Base-by-base conservation (phyloP, 1,140 invertebrate species). In the Anastrepha obliqua region DNA sequence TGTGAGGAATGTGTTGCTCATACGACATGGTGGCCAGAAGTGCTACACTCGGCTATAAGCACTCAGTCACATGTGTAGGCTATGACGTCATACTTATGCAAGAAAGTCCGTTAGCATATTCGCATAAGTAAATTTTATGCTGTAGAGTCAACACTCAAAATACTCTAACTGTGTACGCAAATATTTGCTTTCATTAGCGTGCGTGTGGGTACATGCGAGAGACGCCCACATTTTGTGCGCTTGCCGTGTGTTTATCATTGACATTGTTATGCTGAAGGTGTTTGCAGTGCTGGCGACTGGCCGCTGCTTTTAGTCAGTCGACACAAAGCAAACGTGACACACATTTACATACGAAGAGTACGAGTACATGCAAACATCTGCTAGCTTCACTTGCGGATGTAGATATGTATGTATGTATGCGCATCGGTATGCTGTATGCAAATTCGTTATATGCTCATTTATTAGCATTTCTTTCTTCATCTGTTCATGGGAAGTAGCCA, bases 221-320 rank as follows among this genome's bases (percentile, higher is more conserved):
- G 11, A 8, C 64, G 20, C 64, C 64, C 64, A 67, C 64, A 29
- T 39, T 67, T 67, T 81, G 74, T 3, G n/a, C 47, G 74, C 9
- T 81, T 81, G 9, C 3, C 86, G 64, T 88, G 88, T 91, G 91
- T 92, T 91, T 90, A 91, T 91, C 91, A 91, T 91, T 91, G 91
- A 91, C 91, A 91, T 91, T 91, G 91, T 91, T 91, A 89, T 89
- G 90, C 87, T 90, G 90, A 91, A 91, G 91, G 91, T 91, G 91
- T 91, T 91, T 67, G 85, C 55, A 70, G 59, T 87, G 85, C 87
- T 20, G 88, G 81, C 62, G 58, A 44, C 39, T 78, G 65, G 29
- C 29, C 85, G 88, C 89, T 65, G 64, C 5, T 65, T 20, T 29
- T 29, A 65, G 29, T 17, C 20, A 20, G 64, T 70, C 29, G 8